These are phyloP conservation scores for Eupelmus urozonus DNA, from an alignment of 2,888 invertebrate genomes.

Conservation along the genomic window DNA sequence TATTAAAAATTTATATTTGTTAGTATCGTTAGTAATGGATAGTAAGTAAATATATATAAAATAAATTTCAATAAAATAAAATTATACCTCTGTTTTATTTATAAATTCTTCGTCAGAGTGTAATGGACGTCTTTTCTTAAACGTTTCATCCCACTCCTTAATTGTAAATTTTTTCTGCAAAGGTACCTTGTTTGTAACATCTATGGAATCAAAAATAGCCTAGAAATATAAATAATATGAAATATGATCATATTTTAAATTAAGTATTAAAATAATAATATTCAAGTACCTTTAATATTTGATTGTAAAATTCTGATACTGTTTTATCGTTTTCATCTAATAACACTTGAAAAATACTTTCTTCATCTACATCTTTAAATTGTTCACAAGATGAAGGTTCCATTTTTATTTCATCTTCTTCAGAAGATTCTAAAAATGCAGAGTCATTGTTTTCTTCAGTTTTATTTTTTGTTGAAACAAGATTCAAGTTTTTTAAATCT, in stretches of 20 bases:
- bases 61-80: no score
- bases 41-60: not conserved
- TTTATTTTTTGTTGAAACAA: not conserved
- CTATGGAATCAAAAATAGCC: slow-evolving; percentile 26
- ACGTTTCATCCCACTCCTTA: slow-evolving; percentile 4
- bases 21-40: no score
- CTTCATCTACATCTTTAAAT: not conserved
- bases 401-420: not conserved
- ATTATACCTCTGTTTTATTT: no score
- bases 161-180: slow-evolving; percentile 2
- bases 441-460: not conserved
- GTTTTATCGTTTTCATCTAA: not conserved
- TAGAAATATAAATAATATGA: slow-evolving; percentile 18
- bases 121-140: no score
- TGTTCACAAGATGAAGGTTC: no score
- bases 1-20: no score
- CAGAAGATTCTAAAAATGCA: slow-evolving; percentile 12
- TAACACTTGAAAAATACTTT: not conserved
- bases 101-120: no score
- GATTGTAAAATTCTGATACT: not conserved
- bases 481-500: not conserved
- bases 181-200: not conserved
- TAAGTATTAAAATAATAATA: not conserved
- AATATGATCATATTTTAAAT: no score
- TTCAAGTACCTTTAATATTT: not conserved